Evolutionary conservation across 2,113 vertebrate species (phyloP).

Genomic region (Gallinago jamesoni): DNA sequence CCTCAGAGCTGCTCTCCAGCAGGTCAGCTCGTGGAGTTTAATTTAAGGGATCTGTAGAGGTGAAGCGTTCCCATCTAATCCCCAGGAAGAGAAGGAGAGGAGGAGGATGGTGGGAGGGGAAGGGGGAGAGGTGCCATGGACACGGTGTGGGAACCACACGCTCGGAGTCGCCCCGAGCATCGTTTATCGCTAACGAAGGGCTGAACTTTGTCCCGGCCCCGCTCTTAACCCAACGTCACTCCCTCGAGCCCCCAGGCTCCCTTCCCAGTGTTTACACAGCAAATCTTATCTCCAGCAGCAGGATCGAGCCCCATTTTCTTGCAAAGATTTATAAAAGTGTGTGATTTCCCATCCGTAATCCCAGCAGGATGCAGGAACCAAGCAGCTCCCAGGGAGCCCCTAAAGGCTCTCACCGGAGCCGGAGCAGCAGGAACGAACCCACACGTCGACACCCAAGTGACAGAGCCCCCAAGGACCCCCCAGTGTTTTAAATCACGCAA

Average conservation of each 20-base stretch:
- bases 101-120: background rate
- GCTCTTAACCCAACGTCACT: rapidly evolving
- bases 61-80: background rate
- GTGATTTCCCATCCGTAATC: background rate
- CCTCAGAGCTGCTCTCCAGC: no score
- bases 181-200: rapidly evolving
- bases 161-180: background rate
- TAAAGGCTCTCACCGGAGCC: background rate
- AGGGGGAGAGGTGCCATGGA: no score
- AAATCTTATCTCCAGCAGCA: background rate
- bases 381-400: background rate
- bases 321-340: background rate
- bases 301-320: background rate
- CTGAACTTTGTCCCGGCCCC: background rate
- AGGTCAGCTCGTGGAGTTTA: background rate
- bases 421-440: background rate
- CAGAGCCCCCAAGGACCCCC: background rate
- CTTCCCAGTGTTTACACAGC: rapidly evolving
- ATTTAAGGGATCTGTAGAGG: background rate
- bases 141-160: rapidly evolving
- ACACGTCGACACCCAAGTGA: rapidly evolving
- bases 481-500: rapidly evolving
- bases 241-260: background rate
- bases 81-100: background rate
- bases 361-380: rapidly evolving